phyloP scores from a whole-genome alignment of 2,113 vertebrate species.

The Geococcyx californianus region DNA sequence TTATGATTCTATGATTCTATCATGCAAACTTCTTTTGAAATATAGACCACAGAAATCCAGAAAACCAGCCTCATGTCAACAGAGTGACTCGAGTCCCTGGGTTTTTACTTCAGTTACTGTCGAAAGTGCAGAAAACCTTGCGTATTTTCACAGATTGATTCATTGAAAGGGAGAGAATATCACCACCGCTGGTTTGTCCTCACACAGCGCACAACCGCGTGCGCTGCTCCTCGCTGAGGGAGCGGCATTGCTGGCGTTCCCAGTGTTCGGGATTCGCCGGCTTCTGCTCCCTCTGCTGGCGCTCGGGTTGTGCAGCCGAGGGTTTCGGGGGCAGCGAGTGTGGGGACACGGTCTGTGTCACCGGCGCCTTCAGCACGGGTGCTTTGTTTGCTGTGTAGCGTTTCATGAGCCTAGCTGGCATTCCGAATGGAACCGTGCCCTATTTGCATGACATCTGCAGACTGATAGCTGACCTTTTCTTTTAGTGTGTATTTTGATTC shows the following conservation, averaged over 20 bases:
- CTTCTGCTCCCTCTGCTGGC: conserved; percentile 8
- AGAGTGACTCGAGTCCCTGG: neutral
- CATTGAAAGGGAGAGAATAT: neutral
- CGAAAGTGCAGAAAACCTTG: neutral
- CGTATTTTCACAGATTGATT: neutral
- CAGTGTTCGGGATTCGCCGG: neutral
- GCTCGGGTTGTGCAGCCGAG: neutral
- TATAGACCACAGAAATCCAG: neutral
- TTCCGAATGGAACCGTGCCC: neutral
- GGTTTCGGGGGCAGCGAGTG: rapidly evolving
- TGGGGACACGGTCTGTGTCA: rapidly evolving
- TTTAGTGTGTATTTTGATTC: neutral
- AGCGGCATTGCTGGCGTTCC: neutral
- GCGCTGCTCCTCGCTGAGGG: rapidly evolving
- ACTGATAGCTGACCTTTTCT: rapidly evolving
- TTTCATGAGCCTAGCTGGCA: neutral
- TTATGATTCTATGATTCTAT: too few species aligned
- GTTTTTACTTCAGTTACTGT: neutral
- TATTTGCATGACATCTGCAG: neutral
- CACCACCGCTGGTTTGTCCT: rapidly evolving
- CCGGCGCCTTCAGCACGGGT: neutral
- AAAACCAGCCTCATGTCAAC: neutral
- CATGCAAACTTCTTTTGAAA: neutral
- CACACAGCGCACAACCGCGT: rapidly evolving
- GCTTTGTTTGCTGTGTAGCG: neutral